Conservation (phyloP, 2,113 vertebrate species). For the Cyanoramphus novaezelandiae region DNA sequence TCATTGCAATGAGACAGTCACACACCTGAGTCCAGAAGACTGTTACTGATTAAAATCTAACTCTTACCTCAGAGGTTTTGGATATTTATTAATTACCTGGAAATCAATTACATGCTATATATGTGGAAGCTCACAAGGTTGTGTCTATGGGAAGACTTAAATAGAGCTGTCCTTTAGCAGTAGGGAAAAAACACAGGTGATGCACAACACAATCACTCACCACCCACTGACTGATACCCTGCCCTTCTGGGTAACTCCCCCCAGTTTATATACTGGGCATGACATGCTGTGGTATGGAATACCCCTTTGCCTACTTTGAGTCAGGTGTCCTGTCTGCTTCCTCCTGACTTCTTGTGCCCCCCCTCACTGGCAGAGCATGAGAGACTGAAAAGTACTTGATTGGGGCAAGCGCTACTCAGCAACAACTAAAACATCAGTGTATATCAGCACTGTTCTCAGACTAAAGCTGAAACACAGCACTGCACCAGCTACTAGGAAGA, state of each 20-base stretch:
- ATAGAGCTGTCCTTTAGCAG: background rate
- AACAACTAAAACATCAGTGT: background rate
- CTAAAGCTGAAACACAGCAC: background rate
- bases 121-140: background rate
- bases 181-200: background rate
- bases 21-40: background rate
- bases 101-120: background rate
- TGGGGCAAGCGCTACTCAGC: background rate
- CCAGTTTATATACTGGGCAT: background rate
- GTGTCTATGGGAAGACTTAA: background rate
- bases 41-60: background rate
- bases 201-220: background rate
- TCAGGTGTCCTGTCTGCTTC: background rate
- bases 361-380: background rate
- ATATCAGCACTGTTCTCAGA: background rate
- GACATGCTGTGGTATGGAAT: background rate
- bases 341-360: background rate
- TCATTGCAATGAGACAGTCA: background rate
- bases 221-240: background rate
- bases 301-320: background rate
- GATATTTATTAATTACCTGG: background rate
- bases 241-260: background rate
- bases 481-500: background rate
- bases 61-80: background rate
- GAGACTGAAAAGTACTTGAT: background rate